Percentiles rank a stretch among this genome's conserved stretches.
Conservation (phyloP, 2,113 vertebrate species). For the Myotis brandtii region DNA sequence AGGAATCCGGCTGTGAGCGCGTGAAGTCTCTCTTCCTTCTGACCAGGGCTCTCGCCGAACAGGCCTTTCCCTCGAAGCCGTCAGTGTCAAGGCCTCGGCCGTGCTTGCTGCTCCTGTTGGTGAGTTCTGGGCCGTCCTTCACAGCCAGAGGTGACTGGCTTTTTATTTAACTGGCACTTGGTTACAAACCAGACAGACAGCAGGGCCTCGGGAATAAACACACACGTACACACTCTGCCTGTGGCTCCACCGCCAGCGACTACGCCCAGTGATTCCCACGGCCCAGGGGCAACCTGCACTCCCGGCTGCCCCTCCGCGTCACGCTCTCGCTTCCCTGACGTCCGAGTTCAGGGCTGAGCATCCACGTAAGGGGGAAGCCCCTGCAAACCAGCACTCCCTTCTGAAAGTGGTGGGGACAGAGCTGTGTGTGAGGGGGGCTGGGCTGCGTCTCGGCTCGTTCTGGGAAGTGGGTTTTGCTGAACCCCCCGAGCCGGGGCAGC, state of each 20-base stretch:
- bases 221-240: no score
- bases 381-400: background rate
- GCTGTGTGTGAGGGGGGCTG: background rate
- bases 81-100: no score
- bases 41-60: no score
- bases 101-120: background rate
- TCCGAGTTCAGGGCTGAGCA: background rate
- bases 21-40: accelerated
- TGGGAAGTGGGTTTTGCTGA: background rate
- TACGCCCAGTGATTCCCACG: background rate
- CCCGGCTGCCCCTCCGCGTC: accelerated
- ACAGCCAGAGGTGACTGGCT: background rate
- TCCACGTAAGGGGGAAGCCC: background rate
- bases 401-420: background rate
- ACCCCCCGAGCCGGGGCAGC: background rate
- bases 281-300: background rate
- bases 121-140: background rate
- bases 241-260: no score
- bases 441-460: background rate
- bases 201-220: background rate
- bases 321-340: background rate
- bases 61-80: accelerated
- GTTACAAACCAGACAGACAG: background rate
- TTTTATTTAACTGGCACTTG: background rate
- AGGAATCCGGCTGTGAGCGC: background rate